Conservation (phyloP, 2,888 invertebrate genomes). For the Micropterix aruncella region DNA sequence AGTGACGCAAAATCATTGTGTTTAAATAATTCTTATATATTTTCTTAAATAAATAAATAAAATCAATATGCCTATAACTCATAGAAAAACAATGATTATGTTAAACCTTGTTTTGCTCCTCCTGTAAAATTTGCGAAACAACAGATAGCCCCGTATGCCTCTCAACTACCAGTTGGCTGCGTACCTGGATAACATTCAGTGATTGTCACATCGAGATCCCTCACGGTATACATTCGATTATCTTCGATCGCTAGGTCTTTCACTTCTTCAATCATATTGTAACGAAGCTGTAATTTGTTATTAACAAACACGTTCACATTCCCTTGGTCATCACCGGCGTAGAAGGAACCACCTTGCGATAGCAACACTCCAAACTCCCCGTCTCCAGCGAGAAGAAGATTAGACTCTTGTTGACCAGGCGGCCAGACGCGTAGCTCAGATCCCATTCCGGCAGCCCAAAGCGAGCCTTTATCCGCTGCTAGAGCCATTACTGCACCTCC, state of each 20-base stretch:
- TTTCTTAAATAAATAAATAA: no score
- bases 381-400: neutral
- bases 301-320: neutral
- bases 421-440: neutral
- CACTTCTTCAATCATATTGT: constrained; percentile 46
- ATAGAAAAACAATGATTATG: no score
- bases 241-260: constrained; percentile 41
- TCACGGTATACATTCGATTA: constrained; percentile 41
- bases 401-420: neutral
- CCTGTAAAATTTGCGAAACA: no score
- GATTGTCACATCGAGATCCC: constrained; percentile 45
- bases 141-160: no score
- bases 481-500: neutral
- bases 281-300: constrained; percentile 21
- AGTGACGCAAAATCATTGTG: no score
- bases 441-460: neutral
- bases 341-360: neutral
- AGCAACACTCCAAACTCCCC: neutral
- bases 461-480: neutral
- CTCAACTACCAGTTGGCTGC: no score
- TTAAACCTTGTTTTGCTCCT: no score
- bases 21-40: no score
- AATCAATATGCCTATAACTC: no score
- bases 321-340: neutral
- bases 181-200: constrained; percentile 42